phyloP scores from a whole-genome alignment of 2,113 vertebrate species.

The Probosciger aterrimus region DNA sequence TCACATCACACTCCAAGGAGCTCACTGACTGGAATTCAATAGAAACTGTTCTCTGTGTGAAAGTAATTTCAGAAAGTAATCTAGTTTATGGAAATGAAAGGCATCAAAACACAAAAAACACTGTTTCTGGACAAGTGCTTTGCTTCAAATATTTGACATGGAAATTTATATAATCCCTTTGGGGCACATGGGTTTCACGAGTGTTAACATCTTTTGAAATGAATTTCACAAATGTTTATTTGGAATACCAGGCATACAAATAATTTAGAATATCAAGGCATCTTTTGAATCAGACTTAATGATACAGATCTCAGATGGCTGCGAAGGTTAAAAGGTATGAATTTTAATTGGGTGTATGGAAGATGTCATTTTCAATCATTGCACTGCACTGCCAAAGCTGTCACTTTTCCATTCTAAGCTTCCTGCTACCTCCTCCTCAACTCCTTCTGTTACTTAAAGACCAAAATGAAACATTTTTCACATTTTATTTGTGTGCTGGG shows the following conservation, averaged over 20 bases:
- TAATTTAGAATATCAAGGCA: conserved; percentile 78
- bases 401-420: conserved; percentile 34
- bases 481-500: conserved; percentile 48
- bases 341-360: conserved; percentile 68
- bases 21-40: conserved; percentile 84
- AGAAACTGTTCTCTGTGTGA: conserved; percentile 84
- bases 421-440: not conserved
- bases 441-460: conserved; percentile 44
- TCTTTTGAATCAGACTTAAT: conserved; percentile 74
- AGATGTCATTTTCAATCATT: conserved; percentile 58
- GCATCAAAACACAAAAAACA: conserved; percentile 85
- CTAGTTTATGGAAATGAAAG: conserved; percentile 88
- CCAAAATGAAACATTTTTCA: conserved; percentile 57
- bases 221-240: conserved; percentile 86
- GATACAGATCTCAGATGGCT: conserved; percentile 70
- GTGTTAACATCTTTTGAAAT: conserved; percentile 85
- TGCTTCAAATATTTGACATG: conserved; percentile 87
- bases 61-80: conserved; percentile 88
- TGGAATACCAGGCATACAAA: conserved; percentile 78
- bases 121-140: conserved; percentile 82
- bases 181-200: conserved; percentile 80
- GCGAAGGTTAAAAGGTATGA: conserved; percentile 73
- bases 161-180: conserved; percentile 87
- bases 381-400: conserved; percentile 12
- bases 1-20: conserved; percentile 82